Conservation (phyloP, 53 echinoderm and acorn worm genomes). For the Arbacia lixula region DNA sequence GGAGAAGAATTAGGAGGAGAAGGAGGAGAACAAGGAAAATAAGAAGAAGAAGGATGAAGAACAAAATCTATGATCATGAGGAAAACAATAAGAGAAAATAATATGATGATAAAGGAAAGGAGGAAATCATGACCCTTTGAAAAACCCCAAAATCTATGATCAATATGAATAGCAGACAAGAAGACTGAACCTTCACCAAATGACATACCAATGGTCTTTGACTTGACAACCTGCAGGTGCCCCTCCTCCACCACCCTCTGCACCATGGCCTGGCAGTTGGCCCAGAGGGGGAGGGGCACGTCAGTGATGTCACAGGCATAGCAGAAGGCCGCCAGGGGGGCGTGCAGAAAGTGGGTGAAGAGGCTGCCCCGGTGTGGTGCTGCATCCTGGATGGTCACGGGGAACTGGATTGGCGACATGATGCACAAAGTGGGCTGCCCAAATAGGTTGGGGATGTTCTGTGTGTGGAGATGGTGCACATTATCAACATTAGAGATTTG, state of each 20-base stretch:
- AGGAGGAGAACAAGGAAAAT: too few species aligned
- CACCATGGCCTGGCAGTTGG: conserved; percentile 87
- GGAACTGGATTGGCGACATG: conserved; percentile 86
- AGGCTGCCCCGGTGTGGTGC: conserved; percentile 87
- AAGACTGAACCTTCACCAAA: too few species aligned
- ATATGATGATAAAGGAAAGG: too few species aligned
- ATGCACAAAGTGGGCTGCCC: conserved; percentile 95
- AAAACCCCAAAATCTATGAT: too few species aligned
- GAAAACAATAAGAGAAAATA: too few species aligned
- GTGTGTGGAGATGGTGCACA: neutral
- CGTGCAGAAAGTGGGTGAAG: conserved; percentile 94
- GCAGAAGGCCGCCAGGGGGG: conserved; percentile 92
- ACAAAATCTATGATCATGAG: too few species aligned
- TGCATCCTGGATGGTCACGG: conserved; percentile 81
- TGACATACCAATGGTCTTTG: conserved; percentile 90
- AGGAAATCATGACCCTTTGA: too few species aligned
- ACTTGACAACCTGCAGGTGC: conserved; percentile 74
- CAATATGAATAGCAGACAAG: too few species aligned
- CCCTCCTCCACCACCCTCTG: conserved; percentile 86
- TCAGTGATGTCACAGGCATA: conserved; percentile 88
- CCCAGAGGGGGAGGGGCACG: conserved; percentile 82
- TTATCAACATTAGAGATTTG: too few species aligned
- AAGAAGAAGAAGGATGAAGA: too few species aligned
- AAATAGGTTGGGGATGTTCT: conserved; percentile 98
- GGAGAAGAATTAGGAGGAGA: too few species aligned